Conservation (phyloP, 2,888 invertebrate genomes). For the Patella caerulea region DNA sequence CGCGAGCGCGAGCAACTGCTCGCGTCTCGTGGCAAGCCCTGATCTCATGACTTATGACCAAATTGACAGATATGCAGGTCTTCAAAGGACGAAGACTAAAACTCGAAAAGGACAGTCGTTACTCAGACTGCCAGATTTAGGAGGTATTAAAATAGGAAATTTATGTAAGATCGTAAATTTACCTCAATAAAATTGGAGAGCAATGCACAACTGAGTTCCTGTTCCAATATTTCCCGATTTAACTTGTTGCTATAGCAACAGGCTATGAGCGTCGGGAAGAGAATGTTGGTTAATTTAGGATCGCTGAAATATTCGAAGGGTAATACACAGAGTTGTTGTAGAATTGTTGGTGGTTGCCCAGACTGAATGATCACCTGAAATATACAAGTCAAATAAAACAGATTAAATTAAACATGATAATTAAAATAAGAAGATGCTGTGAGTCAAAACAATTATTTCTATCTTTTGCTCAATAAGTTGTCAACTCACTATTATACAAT, state of each 20-base stretch:
- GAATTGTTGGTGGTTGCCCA: constrained; percentile 83
- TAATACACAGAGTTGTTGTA: constrained; percentile 86
- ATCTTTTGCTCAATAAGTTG: too few species aligned
- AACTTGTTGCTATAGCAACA: constrained; percentile 79
- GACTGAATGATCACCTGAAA: constrained; percentile 81
- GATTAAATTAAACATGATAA: background rate
- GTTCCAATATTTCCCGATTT: constrained; percentile 83
- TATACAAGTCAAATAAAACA: constrained; percentile 7
- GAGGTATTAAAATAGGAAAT: background rate
- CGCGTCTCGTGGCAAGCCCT: too few species aligned
- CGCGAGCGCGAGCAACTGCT: too few species aligned
- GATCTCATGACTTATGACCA: too few species aligned
- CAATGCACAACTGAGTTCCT: constrained; percentile 76
- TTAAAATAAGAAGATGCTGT: background rate
- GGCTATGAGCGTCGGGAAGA: constrained; percentile 86
- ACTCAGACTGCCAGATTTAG: background rate
- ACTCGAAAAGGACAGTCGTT: too few species aligned
- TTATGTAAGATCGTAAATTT: constrained; percentile 28
- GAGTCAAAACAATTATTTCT: too few species aligned
- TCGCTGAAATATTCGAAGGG: constrained; percentile 89
- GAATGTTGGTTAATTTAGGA: constrained; percentile 78
- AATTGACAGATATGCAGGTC: too few species aligned
- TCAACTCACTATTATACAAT: too few species aligned
- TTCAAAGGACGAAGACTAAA: too few species aligned
- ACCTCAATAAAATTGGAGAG: constrained; percentile 73